These are phyloP conservation scores for Aproaerema taeniolella DNA, from an alignment of 2,888 invertebrate species.

Conservation along the genomic window DNA sequence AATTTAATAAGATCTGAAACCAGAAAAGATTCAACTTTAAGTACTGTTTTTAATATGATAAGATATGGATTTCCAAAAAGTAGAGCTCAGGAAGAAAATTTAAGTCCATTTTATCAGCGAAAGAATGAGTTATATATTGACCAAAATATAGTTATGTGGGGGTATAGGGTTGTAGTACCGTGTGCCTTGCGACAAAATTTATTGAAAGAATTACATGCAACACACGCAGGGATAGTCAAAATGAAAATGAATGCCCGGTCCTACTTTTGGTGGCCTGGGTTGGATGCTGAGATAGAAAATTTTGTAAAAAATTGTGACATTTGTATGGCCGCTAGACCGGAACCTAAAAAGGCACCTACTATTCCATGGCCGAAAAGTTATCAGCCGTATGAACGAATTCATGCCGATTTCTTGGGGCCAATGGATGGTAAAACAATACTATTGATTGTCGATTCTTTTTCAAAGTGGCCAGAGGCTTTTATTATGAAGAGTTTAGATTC, in stretches of 20 bases:
- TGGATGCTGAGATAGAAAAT: slow-evolving; percentile 10
- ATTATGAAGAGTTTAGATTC: slow-evolving; percentile 10
- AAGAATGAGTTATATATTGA: slow-evolving; percentile 12
- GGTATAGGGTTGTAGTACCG: slow-evolving; percentile 9
- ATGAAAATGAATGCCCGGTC: slow-evolving; percentile 12
- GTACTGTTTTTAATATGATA: slow-evolving; percentile 13
- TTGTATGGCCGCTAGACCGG: slow-evolving; percentile 5
- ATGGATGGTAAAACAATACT: background rate
- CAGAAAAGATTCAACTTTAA: slow-evolving; percentile 13
- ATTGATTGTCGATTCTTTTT: slow-evolving; percentile 11
- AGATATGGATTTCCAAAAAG: too few relatives aligned
- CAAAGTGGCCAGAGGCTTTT: slow-evolving; percentile 15
- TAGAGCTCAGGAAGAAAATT: too few relatives aligned
- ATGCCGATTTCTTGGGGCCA: slow-evolving; percentile 10
- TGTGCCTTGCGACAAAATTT: background rate
- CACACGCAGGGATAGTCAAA: slow-evolving; percentile 10
- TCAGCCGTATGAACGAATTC: slow-evolving; percentile 6
- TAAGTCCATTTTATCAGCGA: slow-evolving; percentile 12
- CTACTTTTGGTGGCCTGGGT: slow-evolving; percentile 15
- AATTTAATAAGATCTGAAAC: slow-evolving; percentile 15
- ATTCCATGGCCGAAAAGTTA: slow-evolving; percentile 6
- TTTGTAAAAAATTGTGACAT: slow-evolving; percentile 7
- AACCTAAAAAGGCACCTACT: slow-evolving; percentile 2
- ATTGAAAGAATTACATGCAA: slow-evolving; percentile 11
- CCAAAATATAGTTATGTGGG: too few relatives aligned